Base-by-base conservation (phyloP, 2,888 invertebrate genomes). In the Amiota communis region DNA sequence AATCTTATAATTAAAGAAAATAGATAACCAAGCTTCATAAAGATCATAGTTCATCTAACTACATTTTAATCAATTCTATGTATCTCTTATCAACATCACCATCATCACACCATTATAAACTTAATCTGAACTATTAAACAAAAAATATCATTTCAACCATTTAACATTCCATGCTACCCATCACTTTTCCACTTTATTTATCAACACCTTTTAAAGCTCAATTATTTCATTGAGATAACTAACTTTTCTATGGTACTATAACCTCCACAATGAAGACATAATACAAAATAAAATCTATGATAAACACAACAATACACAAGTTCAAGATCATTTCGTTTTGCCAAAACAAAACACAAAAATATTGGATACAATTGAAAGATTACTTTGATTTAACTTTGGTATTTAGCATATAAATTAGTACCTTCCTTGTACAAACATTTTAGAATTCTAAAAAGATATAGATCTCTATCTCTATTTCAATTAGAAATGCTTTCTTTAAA, bases 241-340 rank as follows among this genome's bases (percentile, higher is more conserved):
- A 10, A n/a, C 1, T 17, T n/a, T 15, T 9, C 1, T 20, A 20
- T 3, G 1, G 1, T 23, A 2, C 8, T 36, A 36, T 36, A 36
- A 36, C 36, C 36, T 6, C 6, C 36, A 36, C 36, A 36, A 36
- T 36, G 36, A 36, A 36, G 36, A 23, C 23, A 23, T 6, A 36
- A 36, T 6, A 36, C 36, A 36, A 36, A 36, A 6, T 36, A 36
- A 36, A 36, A 15, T 9, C 20, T 10, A 20, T 20, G 20, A 59
- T 59, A 59, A 59, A 10, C 59, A 59, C 59, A 59, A 59, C 59
- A 59, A 59, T 20, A 20, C 59, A 59, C 59, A 59, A 59, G 59
- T 59, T 59, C 59, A 59, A 59, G 59, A 15, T 20, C 59, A 59
- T 59, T 20, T 59, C 17, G 3, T 47, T 46, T 47, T 13, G 64